A percentile compares a stretch with the other conserved stretches of the same genome.
phyloP scores from a whole-genome alignment of 2,113 vertebrate species.

The Eleginops maclovinus region DNA sequence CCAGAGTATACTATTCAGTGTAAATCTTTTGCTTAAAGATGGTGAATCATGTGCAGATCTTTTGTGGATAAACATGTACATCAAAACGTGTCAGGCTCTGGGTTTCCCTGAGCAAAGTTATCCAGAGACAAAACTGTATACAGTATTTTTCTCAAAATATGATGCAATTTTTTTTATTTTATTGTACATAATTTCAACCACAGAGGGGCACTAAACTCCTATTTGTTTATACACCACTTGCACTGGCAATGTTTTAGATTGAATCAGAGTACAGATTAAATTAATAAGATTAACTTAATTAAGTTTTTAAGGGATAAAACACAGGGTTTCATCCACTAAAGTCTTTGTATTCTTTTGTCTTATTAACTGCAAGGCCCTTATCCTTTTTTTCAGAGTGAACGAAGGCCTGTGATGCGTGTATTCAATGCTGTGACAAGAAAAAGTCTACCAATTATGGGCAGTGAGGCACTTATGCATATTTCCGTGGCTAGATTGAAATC shows the following conservation, averaged over 20 bases:
- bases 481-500: conserved; percentile 80
- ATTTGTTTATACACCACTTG: background rate
- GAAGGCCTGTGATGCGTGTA: conserved; percentile 77
- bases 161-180: background rate
- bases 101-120: background rate
- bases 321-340: background rate
- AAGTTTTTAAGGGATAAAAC: background rate
- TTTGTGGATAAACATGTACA: background rate
- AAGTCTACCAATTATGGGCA: conserved; percentile 76
- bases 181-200: conserved; percentile 10
- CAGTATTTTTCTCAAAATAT: background rate
- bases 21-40: conserved; percentile 1
- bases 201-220: conserved; percentile 23
- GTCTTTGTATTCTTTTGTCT: background rate
- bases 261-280: background rate
- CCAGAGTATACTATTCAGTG: background rate
- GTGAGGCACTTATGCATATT: conserved; percentile 59
- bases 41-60: background rate
- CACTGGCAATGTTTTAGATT: background rate
- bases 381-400: conserved; percentile 77
- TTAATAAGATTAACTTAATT: background rate
- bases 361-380: background rate
- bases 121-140: background rate
- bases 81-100: background rate
- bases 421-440: conserved; percentile 83